Conservation (phyloP, 2,888 invertebrate species). For the Habroteleia sp. region DNA sequence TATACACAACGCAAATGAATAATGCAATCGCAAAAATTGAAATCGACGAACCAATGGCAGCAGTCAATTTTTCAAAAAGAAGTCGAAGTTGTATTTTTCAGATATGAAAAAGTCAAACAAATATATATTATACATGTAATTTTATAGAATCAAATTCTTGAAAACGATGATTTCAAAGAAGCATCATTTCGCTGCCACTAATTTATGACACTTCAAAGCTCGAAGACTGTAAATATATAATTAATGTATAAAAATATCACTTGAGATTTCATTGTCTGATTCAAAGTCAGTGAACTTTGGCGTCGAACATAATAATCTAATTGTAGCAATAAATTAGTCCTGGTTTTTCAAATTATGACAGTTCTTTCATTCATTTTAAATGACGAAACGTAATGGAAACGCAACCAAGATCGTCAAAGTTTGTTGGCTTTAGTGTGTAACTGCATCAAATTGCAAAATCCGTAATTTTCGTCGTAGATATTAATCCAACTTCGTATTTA, state of each 20-base stretch:
- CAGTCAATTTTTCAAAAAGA: too few species aligned
- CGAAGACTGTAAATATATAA: constrained; percentile 67
- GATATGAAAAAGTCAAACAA: constrained; percentile 8
- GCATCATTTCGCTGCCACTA: constrained; percentile 45
- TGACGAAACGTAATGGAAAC: too few species aligned
- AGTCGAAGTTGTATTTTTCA: constrained; percentile 45
- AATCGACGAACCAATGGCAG: too few species aligned
- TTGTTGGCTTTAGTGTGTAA: constrained; percentile 11
- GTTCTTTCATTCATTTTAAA: too few species aligned
- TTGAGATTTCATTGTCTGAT: constrained; percentile 57
- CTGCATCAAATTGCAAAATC: constrained; percentile 23
- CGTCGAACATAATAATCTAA: background rate
- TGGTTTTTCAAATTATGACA: too few species aligned
- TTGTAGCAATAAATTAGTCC: too few species aligned
- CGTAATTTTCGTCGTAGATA: constrained; percentile 59
- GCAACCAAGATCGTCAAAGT: constrained; percentile 28
- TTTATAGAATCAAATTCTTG: constrained; percentile 40
- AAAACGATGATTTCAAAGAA: constrained; percentile 11
- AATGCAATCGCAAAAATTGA: too few species aligned
- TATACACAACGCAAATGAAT: too few species aligned
- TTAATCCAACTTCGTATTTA: constrained; percentile 66
- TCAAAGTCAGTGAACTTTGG: constrained; percentile 32
- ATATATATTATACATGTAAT: constrained; percentile 40
- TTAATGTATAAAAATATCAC: constrained; percentile 66
- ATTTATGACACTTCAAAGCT: constrained; percentile 24